Evolutionary conservation across 2,797 vertebrate genomes (phyloP).

Genomic region (Pantherophis alleghaniensis): DNA sequence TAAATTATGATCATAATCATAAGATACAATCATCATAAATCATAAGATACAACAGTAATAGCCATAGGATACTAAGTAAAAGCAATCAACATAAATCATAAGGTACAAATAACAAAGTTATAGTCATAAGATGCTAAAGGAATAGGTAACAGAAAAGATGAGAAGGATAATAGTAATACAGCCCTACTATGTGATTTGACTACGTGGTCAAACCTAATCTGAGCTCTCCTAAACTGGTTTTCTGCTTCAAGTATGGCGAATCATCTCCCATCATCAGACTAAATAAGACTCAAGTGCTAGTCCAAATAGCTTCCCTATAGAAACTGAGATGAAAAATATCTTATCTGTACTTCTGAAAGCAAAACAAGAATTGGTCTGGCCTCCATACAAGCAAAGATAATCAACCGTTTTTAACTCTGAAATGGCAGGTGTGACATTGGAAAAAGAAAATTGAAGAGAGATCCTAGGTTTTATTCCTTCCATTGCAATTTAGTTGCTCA

Average conservation of each 20-base stretch:
- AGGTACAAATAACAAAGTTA: not conserved
- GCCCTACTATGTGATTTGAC: not conserved
- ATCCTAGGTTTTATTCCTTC: not conserved
- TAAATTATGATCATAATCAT: not conserved
- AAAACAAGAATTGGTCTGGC: not conserved
- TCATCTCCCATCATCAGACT: not conserved
- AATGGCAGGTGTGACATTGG: not conserved
- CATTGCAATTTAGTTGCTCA: not conserved
- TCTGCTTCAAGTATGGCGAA: not conserved
- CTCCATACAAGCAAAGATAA: not conserved
- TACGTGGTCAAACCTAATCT: not conserved
- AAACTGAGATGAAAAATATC: not conserved
- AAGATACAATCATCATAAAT: not conserved
- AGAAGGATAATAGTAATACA: not conserved
- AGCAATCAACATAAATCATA: not conserved
- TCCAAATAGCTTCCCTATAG: not conserved
- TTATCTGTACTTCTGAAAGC: not conserved
- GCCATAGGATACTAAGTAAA: not conserved
- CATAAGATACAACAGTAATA: not conserved
- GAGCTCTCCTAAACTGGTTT: not conserved
- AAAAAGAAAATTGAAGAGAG: not conserved
- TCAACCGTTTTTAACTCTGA: not conserved
- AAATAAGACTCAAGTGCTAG: not conserved
- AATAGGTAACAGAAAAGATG: not conserved
- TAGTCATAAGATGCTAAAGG: not conserved